A percentile compares a stretch with the other conserved stretches of the same genome.
Evolutionary conservation across 2,888 invertebrate species (phyloP).

Genomic region (Pristionchus mayeri): DNA sequence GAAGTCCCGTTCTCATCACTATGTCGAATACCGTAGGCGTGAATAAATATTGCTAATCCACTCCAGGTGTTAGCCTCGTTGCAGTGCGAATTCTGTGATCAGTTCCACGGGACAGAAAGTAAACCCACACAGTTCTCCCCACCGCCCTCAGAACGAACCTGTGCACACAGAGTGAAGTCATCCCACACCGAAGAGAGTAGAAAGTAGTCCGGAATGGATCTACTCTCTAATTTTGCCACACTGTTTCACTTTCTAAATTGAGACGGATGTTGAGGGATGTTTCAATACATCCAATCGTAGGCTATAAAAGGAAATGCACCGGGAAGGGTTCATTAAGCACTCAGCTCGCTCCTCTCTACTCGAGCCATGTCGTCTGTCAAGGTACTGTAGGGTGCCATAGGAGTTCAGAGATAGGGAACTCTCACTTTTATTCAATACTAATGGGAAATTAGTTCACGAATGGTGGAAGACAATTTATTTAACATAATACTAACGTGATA

Average conservation of each 20-base stretch:
- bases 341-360: not conserved
- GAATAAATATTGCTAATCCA: too few relatives aligned
- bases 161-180: constrained; percentile 18
- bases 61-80: too few relatives aligned
- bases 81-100: not conserved
- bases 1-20: constrained; percentile 9
- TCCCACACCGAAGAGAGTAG: too few relatives aligned
- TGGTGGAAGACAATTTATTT: too few relatives aligned
- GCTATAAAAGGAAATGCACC: not conserved
- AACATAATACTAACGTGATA: too few relatives aligned
- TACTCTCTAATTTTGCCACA: not conserved
- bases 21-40: not conserved
- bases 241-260: not conserved
- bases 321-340: not conserved
- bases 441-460: too few relatives aligned
- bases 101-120: not conserved
- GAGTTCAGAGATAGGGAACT: too few relatives aligned
- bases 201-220: not conserved
- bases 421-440: too few relatives aligned
- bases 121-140: not conserved
- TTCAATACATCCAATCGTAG: too few relatives aligned
- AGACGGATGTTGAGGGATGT: not conserved
- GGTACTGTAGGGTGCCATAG: not conserved
- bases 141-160: not conserved
- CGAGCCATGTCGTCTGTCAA: constrained; percentile 5